phyloP scores from a whole-genome alignment of 2,797 vertebrate species.

The Hoplostethus mediterraneus region DNA sequence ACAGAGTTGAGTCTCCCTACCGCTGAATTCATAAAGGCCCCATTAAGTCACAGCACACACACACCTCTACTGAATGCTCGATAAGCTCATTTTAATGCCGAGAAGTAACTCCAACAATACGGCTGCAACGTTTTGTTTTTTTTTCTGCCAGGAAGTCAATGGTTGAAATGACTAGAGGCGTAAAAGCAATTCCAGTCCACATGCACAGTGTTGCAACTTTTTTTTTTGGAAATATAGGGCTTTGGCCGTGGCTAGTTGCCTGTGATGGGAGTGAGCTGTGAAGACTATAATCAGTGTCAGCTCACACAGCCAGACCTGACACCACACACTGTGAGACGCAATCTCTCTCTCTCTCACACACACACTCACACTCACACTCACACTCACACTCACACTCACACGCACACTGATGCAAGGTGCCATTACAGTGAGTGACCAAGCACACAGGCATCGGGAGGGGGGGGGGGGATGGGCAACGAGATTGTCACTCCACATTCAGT shows the following conservation, averaged over 20 bases:
- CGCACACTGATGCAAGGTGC: slow-evolving; percentile 61
- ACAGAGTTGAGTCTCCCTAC: slow-evolving; percentile 16
- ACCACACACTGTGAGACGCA: slow-evolving; percentile 78
- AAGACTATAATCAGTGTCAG: slow-evolving; percentile 85
- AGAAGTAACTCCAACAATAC: neutral
- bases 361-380: slow-evolving; percentile 30
- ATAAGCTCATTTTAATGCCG: neutral
- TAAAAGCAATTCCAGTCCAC: slow-evolving; percentile 73
- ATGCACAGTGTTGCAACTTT: slow-evolving; percentile 78
- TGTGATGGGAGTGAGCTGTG: slow-evolving; percentile 82
- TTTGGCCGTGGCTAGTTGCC: slow-evolving; percentile 77
- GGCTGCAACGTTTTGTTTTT: slow-evolving; percentile 47
- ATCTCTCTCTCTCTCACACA: slow-evolving; percentile 64
- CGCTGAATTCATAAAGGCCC: slow-evolving; percentile 30
- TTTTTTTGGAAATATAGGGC: slow-evolving; percentile 76
- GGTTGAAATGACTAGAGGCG: slow-evolving; percentile 65
- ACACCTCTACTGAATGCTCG: neutral
- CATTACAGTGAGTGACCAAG: slow-evolving; percentile 73
- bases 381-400: slow-evolving; percentile 25
- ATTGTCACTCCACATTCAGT: slow-evolving; percentile 72
- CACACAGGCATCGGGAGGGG: slow-evolving; percentile 51
- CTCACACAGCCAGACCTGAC: slow-evolving; percentile 81
- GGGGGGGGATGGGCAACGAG: slow-evolving; percentile 68
- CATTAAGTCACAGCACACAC: slow-evolving; percentile 17
- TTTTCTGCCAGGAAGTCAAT: slow-evolving; percentile 43